Evolutionary conservation across 2,797 vertebrate species (phyloP).

Genomic region (Epinephelus awoara): DNA sequence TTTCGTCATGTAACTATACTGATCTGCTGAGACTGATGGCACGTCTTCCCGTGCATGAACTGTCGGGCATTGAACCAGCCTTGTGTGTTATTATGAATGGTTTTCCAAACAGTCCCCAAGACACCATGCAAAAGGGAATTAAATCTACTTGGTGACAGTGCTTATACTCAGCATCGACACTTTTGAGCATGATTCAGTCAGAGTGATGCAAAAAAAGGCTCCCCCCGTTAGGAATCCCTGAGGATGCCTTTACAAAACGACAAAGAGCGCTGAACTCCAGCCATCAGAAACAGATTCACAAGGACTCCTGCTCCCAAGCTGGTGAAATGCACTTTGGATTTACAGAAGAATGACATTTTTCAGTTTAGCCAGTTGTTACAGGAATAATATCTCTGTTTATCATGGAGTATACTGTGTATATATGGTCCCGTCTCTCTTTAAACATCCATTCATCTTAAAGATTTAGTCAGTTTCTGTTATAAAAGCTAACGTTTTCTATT

Average conservation of each 20-base stretch:
- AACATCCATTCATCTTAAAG: no score
- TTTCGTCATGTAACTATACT: conserved; percentile 32
- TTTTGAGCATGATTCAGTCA: conserved; percentile 42
- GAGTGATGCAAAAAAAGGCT: conserved; percentile 22
- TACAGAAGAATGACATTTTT: background rate
- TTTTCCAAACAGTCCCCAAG: conserved; percentile 59
- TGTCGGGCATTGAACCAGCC: conserved; percentile 24
- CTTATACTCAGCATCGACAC: conserved; percentile 33
- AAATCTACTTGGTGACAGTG: conserved; percentile 58
- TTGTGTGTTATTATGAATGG: conserved; percentile 44
- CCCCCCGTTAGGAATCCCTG: conserved; percentile 17
- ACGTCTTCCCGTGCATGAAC: background rate
- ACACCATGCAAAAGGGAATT: conserved; percentile 42
- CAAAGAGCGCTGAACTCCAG: conserved; percentile 24
- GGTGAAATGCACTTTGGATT: conserved; percentile 5
- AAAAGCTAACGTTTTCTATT: no score
- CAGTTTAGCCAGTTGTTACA: background rate
- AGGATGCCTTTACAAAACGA: conserved; percentile 12
- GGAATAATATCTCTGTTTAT: background rate
- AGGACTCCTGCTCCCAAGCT: conserved; percentile 3
- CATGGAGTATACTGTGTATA: background rate
- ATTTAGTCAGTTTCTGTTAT: no score
- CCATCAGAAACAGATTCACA: conserved; percentile 15
- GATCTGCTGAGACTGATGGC: conserved; percentile 52
- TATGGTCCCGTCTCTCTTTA: background rate